Conservation (phyloP, 1,140 invertebrate species). For the Saccostrea echinata region DNA sequence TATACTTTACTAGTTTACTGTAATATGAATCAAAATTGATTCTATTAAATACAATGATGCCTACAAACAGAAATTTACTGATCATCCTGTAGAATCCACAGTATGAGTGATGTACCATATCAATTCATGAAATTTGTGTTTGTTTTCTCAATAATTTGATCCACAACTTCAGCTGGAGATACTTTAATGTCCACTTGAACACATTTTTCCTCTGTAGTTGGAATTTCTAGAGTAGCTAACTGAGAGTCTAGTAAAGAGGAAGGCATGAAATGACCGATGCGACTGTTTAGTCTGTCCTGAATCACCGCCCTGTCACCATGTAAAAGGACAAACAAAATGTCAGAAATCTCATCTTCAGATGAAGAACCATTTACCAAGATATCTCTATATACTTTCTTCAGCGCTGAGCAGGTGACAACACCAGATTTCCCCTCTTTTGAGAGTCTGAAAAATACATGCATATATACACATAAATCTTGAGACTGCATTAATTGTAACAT, state of each 20-base stretch:
- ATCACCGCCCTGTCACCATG: conserved; percentile 60
- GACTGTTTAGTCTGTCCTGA: conserved; percentile 46
- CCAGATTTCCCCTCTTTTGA: conserved; percentile 48
- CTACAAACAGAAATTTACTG: too few species aligned
- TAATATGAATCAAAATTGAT: too few species aligned
- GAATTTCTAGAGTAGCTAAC: conserved; percentile 64
- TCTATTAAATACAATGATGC: too few species aligned
- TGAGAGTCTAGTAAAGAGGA: conserved; percentile 65
- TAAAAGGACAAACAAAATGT: conserved; percentile 63
- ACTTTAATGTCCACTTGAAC: conserved; percentile 1
- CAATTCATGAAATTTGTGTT: background rate
- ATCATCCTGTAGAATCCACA: too few species aligned
- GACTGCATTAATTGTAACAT: background rate
- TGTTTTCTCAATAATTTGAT: conserved; percentile 20
- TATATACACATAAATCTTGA: background rate
- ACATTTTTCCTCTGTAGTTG: conserved; percentile 21
- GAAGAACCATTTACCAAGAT: conserved; percentile 56
- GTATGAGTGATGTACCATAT: background rate
- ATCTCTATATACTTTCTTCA: conserved; percentile 67
- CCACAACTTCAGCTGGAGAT: background rate
- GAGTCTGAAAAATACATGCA: conserved; percentile 54
- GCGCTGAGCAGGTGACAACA: conserved; percentile 70
- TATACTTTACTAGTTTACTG: too few species aligned
- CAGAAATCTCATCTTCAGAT: background rate
- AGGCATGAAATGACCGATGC: conserved; percentile 71